These are phyloP conservation scores for Temnothorax longispinosus DNA, from an alignment of 1,140 invertebrate species.

Conservation along the genomic window DNA sequence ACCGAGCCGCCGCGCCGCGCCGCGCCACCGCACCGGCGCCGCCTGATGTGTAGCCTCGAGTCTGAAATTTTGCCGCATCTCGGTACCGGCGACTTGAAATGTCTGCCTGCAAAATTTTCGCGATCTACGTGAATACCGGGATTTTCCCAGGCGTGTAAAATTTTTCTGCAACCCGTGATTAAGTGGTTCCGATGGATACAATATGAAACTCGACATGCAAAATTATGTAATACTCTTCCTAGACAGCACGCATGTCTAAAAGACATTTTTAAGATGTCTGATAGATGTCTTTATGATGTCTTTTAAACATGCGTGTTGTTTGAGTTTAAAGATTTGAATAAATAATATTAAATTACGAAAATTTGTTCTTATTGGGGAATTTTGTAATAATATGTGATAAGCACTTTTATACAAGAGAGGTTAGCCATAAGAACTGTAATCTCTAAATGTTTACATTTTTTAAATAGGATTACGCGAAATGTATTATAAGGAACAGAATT, in stretches of 20 bases:
- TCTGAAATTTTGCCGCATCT: constrained; percentile 7
- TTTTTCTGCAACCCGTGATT: background rate
- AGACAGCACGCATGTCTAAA: too few species aligned
- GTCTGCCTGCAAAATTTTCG: background rate
- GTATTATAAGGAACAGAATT: background rate
- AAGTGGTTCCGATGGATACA: background rate
- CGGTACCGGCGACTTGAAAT: background rate
- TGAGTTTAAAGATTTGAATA: too few species aligned
- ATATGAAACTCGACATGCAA: background rate
- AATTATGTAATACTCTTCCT: too few species aligned
- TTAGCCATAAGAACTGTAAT: background rate
- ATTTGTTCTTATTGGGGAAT: too few species aligned
- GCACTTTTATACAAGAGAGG: background rate
- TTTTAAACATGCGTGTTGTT: too few species aligned
- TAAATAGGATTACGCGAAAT: background rate
- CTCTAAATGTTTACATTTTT: background rate
- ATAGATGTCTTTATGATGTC: too few species aligned
- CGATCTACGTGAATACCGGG: background rate
- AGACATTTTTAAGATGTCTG: too few species aligned
- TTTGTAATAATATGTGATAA: background rate
- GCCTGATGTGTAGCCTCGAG: background rate
- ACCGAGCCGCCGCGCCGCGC: background rate
- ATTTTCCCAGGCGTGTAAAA: background rate
- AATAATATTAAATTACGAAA: too few species aligned
- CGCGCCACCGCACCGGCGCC: background rate